Evolutionary conservation across 2,113 vertebrate genomes (phyloP).

Genomic region (Vidua macroura): DNA sequence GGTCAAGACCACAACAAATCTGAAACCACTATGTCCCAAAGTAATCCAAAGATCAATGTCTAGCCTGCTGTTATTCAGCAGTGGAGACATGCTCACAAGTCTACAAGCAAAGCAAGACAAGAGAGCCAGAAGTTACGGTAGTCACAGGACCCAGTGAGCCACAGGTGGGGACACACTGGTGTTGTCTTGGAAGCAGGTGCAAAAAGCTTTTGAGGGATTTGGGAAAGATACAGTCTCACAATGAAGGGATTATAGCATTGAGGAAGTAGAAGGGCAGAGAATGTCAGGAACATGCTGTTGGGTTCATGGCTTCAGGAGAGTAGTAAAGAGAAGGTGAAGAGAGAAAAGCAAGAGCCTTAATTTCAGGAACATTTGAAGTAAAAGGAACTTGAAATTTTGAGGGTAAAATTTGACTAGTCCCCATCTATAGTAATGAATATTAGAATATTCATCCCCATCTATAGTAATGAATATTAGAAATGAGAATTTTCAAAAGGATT

Average conservation of each 20-base stretch:
- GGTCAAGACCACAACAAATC: background rate
- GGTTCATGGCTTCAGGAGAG: background rate
- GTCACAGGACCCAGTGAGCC: background rate
- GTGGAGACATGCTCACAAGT: background rate
- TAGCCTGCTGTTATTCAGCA: background rate
- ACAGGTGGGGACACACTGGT: fast-evolving
- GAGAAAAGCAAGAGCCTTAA: background rate
- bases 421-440: background rate
- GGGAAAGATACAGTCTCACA: background rate
- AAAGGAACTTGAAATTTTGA: background rate
- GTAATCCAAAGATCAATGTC: background rate
- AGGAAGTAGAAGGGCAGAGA: background rate
- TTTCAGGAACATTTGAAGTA: background rate
- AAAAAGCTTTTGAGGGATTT: background rate
- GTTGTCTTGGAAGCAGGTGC: background rate
- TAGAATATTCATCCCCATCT: background rate
- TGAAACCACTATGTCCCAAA: background rate
- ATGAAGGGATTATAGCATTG: background rate
- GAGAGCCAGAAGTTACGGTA: background rate
- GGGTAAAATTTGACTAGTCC: background rate
- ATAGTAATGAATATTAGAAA: background rate
- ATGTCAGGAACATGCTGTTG: background rate
- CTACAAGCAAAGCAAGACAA: background rate
- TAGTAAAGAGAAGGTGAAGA: background rate
- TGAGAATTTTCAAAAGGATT: background rate